A percentile compares a stretch with the other conserved stretches of the same genome.
phyloP scores from a whole-genome alignment of 30 jellyfish, hydroid and myxozoan species.

The Pseudorhiza aurosa region DNA sequence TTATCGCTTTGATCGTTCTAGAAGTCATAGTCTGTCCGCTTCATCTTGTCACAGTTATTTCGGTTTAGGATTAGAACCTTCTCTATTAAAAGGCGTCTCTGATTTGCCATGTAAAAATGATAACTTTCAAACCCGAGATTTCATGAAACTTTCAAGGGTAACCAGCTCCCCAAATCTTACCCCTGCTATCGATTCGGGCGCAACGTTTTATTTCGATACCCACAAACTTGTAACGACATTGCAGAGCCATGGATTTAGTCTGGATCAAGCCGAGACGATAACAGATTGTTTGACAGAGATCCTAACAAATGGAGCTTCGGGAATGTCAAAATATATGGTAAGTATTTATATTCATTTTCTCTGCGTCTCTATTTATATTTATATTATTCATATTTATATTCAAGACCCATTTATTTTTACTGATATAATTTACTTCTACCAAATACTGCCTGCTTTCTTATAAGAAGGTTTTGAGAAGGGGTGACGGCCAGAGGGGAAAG shows the following conservation, averaged over 20 bases:
- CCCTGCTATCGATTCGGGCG: conserved; percentile 34
- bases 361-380: neutral
- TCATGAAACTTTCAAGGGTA: conserved; percentile 29
- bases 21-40: neutral
- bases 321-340: conserved; percentile 66
- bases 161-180: conserved; percentile 16
- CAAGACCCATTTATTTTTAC: no score
- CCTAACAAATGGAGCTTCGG: conserved; percentile 45
- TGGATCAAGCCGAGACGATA: conserved; percentile 70
- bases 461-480: no score
- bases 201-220: conserved; percentile 62
- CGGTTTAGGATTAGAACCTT: neutral
- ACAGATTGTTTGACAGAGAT: conserved; percentile 69
- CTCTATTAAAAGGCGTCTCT: neutral
- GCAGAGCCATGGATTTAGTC: conserved; percentile 63
- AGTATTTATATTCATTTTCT: conserved; percentile 5
- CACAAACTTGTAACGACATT: conserved; percentile 71
- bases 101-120: neutral
- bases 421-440: no score
- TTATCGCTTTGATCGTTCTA: no score
- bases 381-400: neutral
- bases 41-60: neutral
- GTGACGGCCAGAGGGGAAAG: no score
- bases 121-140: conserved; percentile 11
- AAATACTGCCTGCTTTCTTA: no score